phyloP scores from a whole-genome alignment of 2,113 vertebrate genomes.

The Epinephelus cyanopodus region DNA sequence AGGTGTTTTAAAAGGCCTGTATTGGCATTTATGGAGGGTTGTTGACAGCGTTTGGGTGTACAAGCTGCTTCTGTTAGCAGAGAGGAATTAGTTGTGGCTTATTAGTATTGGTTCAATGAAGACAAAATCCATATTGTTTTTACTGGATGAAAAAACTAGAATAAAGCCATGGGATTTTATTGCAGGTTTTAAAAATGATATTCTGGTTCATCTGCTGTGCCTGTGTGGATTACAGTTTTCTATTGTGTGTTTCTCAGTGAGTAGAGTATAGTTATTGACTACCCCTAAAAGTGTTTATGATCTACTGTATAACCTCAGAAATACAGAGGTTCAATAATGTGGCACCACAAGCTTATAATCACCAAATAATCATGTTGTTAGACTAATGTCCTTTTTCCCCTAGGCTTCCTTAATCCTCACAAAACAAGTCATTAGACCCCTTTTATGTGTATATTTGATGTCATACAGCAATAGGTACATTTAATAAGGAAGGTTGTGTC shows the following conservation, averaged over 20 bases:
- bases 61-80: constrained; percentile 47
- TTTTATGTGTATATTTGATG: neutral
- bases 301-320: neutral
- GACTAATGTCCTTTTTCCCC: too few relatives aligned
- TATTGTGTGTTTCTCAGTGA: neutral
- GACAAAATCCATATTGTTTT: constrained; percentile 33
- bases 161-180: constrained; percentile 11
- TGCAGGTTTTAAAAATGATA: neutral
- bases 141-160: neutral
- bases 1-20: constrained; percentile 53
- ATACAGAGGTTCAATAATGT: neutral
- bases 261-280: neutral
- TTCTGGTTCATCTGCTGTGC: neutral
- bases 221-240: neutral
- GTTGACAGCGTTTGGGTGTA: constrained; percentile 15
- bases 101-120: constrained; percentile 29
- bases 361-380: too few relatives aligned
- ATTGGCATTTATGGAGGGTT: constrained; percentile 42
- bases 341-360: too few relatives aligned
- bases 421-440: neutral
- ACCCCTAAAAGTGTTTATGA: neutral
- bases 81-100: constrained; percentile 44
- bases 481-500: neutral
- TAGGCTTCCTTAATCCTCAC: neutral
- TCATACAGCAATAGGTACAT: neutral